Evolutionary conservation across 64 coral and sea anemone species (phyloP), one percentile per base, ranked within the genome.

Genomic region (Pocillopora verrucosa): DNA sequence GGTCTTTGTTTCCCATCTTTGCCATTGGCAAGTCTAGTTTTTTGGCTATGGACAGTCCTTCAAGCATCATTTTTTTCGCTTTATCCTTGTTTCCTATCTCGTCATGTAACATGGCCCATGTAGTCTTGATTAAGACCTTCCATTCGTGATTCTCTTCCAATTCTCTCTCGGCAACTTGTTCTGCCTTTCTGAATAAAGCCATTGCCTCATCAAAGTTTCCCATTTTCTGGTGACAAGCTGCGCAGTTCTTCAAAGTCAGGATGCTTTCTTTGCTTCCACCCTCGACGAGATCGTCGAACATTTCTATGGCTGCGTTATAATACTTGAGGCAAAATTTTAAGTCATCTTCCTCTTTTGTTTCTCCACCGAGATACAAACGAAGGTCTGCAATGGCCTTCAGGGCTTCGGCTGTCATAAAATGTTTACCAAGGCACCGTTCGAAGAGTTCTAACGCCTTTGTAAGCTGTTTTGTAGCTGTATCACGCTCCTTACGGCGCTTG

Each of bases 311-410:
- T 11, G 22, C 38, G 5, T 61, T 36, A 57, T 90, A 90, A 60
- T 74, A 13, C 26, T 16, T 1, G 9, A 82, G 56, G 0, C 63
- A 65, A 74, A 20, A 17, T 0, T 82, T 62, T 11, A 73, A 41
- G 1, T 73, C 26, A 14, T n/a, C 59, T 34, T 45, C 11, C 4
- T 34, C 2, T 34, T 16, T 45, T 22, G 41, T 51, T 51, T 51
- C 41, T 7, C 10, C 61, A 16, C 16, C 22, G n/a, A 3, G 19
- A 73, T 35, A 60, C 63, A 90, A 90, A 36, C n/a, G 10, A 16
- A 72, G 34, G 63, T 90, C 88, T 38, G 78, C 88, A 36, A 90
- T 37, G 25, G 73, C 78, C 56, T 90, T 90, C 11, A 74, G 56
- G 16, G 35, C 22, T 13, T 81, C 65, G 14, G 77, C 88, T 4